Percentiles rank a stretch among this genome's conserved stretches.
Conservation (phyloP, 2,888 invertebrate species). For the Rugalucina vietnamica region DNA sequence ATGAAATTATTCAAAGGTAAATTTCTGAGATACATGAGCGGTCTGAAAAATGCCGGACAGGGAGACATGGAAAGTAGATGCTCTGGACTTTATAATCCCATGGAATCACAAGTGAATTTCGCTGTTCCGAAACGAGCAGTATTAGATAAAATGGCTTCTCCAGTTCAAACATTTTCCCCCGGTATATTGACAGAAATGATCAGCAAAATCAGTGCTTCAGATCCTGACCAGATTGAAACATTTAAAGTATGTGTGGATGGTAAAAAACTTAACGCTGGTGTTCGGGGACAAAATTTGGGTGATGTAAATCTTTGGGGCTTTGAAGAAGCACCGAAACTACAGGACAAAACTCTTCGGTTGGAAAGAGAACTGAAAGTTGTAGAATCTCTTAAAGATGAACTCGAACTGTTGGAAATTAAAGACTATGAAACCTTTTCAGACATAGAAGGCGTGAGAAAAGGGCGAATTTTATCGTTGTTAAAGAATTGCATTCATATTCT, state of each 20-base stretch:
- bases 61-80: neutral
- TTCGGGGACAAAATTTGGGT: neutral
- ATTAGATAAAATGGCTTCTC: neutral
- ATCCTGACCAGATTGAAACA: neutral
- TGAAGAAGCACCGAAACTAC: neutral
- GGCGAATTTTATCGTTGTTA: neutral
- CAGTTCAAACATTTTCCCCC: neutral
- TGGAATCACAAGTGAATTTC: neutral
- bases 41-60: constrained; percentile 14
- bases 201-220: neutral
- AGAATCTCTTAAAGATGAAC: no score
- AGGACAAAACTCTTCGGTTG: neutral
- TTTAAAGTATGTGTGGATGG: neutral
- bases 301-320: neutral
- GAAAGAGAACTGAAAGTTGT: neutral
- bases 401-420: no score
- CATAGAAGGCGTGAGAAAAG: no score
- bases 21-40: constrained; percentile 27
- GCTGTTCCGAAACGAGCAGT: neutral
- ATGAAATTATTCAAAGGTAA: constrained; percentile 27
- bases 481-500: neutral
- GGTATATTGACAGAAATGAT: neutral
- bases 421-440: no score
- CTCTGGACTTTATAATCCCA: neutral
- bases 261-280: neutral